A percentile compares a stretch with the other conserved stretches of the same genome.
phyloP scores from a whole-genome alignment of 2,888 invertebrate species.

The Willowsia nigromaculata region DNA sequence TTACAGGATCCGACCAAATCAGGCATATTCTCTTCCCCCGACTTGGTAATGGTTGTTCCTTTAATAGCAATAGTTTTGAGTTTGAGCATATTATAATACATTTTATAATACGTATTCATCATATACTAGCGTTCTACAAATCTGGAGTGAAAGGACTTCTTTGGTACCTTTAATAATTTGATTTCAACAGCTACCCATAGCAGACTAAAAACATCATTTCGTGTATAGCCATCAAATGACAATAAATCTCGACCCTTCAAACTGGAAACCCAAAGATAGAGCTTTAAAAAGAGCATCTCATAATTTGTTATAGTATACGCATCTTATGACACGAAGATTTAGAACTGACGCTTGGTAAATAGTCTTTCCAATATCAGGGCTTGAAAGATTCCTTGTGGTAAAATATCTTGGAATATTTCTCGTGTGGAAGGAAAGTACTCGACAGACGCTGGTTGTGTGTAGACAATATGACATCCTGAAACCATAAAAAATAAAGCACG shows the following conservation, averaged over 20 bases:
- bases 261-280: slow-evolving; percentile 36
- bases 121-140: no score
- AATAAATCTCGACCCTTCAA: slow-evolving; percentile 75
- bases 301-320: background rate
- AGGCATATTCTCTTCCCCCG: slow-evolving; percentile 35
- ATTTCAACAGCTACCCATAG: slow-evolving; percentile 77
- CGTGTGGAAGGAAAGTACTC: background rate
- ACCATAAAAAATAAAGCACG: background rate
- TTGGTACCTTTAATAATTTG: background rate
- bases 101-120: no score
- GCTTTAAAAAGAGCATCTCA: background rate
- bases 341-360: slow-evolving; percentile 38
- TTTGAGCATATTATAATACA: no score
- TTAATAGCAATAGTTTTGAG: no score
- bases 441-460: background rate
- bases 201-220: slow-evolving; percentile 73
- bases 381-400: background rate
- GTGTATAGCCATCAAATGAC: slow-evolving; percentile 68
- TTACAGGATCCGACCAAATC: slow-evolving; percentile 67
- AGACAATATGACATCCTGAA: background rate
- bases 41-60: background rate
- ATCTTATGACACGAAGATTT: background rate
- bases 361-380: slow-evolving; percentile 7
- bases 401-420: background rate
- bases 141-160: no score